Conservation (phyloP, 2,888 invertebrate genomes). For the Xanthia togata region DNA sequence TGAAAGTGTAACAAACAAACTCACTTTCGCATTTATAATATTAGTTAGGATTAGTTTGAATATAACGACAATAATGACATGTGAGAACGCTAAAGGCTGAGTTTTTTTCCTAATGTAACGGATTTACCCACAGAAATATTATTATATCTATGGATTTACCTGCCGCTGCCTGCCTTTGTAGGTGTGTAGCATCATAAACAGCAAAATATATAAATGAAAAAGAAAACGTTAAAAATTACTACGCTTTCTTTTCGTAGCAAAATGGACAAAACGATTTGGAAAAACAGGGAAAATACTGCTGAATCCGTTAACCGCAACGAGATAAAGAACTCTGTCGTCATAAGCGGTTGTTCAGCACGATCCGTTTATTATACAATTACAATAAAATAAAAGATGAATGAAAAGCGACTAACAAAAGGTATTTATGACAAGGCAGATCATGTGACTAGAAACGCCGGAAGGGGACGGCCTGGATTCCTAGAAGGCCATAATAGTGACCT, state of each 20-base stretch:
- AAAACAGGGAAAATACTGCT: conserved; percentile 1
- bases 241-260: conserved; percentile 22
- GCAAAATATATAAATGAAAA: background rate
- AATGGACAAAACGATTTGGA: conserved; percentile 3
- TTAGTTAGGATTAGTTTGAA: too few species aligned
- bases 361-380: background rate
- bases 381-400: background rate
- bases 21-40: too few species aligned
- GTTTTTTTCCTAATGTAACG: too few species aligned
- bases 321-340: background rate
- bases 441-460: too few species aligned
- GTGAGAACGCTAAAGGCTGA: background rate
- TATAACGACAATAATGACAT: too few species aligned
- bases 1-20: too few species aligned
- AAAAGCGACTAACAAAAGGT: too few species aligned
- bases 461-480: too few species aligned
- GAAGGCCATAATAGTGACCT: too few species aligned
- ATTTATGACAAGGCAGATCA: too few species aligned
- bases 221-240: background rate
- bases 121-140: too few species aligned
- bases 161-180: background rate
- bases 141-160: background rate
- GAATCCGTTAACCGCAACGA: conserved; percentile 22
- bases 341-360: conserved; percentile 17
- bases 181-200: background rate